These are phyloP conservation scores for Paedocypris micromegethes DNA, from an alignment of 2,797 vertebrate genomes.

Conservation along the genomic window DNA sequence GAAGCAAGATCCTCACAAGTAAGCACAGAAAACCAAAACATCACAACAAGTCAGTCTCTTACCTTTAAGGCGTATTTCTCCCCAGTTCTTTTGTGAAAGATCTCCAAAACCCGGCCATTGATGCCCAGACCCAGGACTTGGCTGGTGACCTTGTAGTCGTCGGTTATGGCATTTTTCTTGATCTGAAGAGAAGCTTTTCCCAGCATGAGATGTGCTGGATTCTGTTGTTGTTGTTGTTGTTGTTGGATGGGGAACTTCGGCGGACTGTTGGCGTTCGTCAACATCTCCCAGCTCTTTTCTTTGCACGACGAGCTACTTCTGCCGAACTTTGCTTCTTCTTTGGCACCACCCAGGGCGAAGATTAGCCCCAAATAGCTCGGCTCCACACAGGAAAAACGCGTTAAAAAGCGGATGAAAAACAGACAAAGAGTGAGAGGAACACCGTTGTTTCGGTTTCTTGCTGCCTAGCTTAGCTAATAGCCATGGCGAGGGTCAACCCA, in stretches of 20 bases:
- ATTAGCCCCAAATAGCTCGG: slow-evolving; percentile 10
- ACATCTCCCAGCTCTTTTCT: slow-evolving; percentile 62
- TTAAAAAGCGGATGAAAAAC: slow-evolving; percentile 16
- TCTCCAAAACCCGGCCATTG: slow-evolving; percentile 93
- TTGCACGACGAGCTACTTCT: slow-evolving; percentile 31
- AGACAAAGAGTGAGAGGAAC: neutral
- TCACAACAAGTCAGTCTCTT: slow-evolving; percentile 21
- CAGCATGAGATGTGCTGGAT: slow-evolving; percentile 64
- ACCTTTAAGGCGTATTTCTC: slow-evolving; percentile 94
- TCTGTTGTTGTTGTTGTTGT: slow-evolving; percentile 54
- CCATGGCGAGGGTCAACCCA: slow-evolving; percentile 63
- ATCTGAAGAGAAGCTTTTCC: slow-evolving; percentile 77
- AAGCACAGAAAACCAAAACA: no score
- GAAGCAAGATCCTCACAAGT: neutral
- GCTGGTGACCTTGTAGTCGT: slow-evolving; percentile 93
- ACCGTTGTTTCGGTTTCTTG: slow-evolving; percentile 54
- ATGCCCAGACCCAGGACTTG: slow-evolving; percentile 92
- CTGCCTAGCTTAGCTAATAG: slow-evolving; percentile 64
- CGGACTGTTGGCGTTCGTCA: slow-evolving; percentile 77
- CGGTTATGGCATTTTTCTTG: slow-evolving; percentile 91
- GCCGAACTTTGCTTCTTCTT: slow-evolving; percentile 28
- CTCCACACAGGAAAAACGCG: slow-evolving; percentile 6
- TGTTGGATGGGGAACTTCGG: slow-evolving; percentile 72
- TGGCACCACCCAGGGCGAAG: slow-evolving; percentile 22
- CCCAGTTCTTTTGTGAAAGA: slow-evolving; percentile 83